Base-by-base conservation (phyloP, 2,888 invertebrate species). In the Trisateles emortualis region DNA sequence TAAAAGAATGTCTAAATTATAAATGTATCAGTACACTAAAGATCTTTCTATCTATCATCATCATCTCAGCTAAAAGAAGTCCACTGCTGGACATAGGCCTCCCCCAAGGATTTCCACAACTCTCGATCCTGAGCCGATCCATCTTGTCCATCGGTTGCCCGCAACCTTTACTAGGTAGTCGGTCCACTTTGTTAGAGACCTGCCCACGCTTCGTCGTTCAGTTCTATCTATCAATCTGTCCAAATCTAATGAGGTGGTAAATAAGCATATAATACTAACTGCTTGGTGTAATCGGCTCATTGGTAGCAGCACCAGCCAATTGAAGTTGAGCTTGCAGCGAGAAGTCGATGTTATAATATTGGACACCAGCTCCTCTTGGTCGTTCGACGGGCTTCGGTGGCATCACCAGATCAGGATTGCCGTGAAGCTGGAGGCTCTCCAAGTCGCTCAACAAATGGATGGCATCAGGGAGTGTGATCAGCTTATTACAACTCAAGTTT, bases 331-430 rank as follows among this genome's bases (percentile, higher is more conserved):
- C 97, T 93, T 98, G 98, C 60, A 99, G 93, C 0, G 99, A 99
- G 93, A 99, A 99, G 92, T 99, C 99, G 52, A 99, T 99, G 80
- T 99, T 99, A 87, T 99, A 99, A 90, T 97, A 99, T 81, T 97
- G 97, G 42, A 98, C 88, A 0, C 97, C 98, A 33, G 97, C 94
- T 1, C 97, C 96, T 59, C 95, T 94, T 68, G 96, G 95, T 22
- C 95, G 92, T 83, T 98, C 96, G 11, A 95, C 95, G 0, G 99
- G 99, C 87, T 99, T 99, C 4, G 91, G 88, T 0, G 99, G 99
- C 98, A 99, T 99, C 57, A 99, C 96, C 62, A 99, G 93, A 73
- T 99, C 98, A 0, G 97, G 97, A 94, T 99, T 99, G 69, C 98
- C 97, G 57, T 97, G 95, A 40, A 99, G 93, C 89, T 99, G 99